These are phyloP conservation scores for Odobenus rosmarus DNA, from an alignment of 2,113 vertebrate species.

Conservation along the genomic window DNA sequence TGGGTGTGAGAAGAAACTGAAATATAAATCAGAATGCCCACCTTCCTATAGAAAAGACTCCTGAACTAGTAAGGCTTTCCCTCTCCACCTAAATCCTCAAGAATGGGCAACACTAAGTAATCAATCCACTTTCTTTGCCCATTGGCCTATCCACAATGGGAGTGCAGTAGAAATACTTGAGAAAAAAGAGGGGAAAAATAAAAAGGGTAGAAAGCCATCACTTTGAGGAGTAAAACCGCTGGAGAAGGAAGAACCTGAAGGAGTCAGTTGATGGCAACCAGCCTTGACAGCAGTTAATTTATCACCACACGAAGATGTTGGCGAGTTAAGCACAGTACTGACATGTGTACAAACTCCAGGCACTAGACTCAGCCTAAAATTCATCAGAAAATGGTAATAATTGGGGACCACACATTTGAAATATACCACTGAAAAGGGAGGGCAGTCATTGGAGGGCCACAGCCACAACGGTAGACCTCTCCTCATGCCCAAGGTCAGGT, in stretches of 20 bases:
- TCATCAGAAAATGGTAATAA: constrained; percentile 56
- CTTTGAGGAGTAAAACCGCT: neutral
- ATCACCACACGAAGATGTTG: neutral
- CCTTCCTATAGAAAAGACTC: neutral
- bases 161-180: neutral
- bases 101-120: neutral
- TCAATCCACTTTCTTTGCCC: neutral
- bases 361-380: neutral
- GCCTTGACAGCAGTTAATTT: neutral
- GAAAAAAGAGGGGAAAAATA: neutral
- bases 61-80: neutral
- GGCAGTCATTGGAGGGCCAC: neutral
- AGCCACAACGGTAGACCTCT: neutral
- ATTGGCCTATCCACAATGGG: neutral
- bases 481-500: neutral
- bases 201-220: neutral
- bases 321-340: constrained; percentile 5
- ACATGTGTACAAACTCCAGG: neutral
- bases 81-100: neutral
- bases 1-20: neutral
- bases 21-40: neutral
- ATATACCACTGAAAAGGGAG: neutral
- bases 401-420: neutral
- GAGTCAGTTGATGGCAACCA: neutral
- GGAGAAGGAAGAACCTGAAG: neutral